Conservation (phyloP, 2,797 vertebrate genomes). For the Hipposideros larvatus region DNA sequence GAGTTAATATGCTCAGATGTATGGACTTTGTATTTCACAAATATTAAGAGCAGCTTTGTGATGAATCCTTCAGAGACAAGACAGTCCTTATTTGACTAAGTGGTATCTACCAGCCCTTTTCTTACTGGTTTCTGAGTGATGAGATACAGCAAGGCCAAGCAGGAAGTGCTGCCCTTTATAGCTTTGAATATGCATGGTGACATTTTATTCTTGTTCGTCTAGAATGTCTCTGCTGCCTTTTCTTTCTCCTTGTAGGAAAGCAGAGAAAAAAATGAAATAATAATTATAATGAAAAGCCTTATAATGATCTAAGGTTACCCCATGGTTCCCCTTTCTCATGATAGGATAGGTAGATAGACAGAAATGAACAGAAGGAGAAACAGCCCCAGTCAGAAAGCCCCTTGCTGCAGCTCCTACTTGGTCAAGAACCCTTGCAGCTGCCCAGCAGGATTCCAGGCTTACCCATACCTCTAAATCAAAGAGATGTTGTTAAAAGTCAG, state of each 20-base stretch:
- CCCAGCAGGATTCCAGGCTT: too few species aligned
- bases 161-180: slow-evolving; percentile 38
- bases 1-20: background rate
- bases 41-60: background rate
- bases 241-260: slow-evolving; percentile 20
- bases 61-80: background rate
- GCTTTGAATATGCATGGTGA: slow-evolving; percentile 41
- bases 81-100: background rate
- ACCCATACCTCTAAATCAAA: too few species aligned
- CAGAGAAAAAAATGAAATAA: background rate
- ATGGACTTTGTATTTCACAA: background rate
- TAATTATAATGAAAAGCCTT: slow-evolving; percentile 15
- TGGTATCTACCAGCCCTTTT: background rate
- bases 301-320: background rate
- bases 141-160: background rate
- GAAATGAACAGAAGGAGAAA: too few species aligned
- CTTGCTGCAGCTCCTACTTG: too few species aligned
- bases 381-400: too few species aligned
- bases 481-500: too few species aligned
- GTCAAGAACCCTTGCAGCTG: too few species aligned
- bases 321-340: background rate
- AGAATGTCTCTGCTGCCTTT: slow-evolving; percentile 8
- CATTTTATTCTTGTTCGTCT: background rate
- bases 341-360: too few species aligned
- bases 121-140: slow-evolving; percentile 2